Percentiles rank a stretch among this genome's conserved stretches.
These are phyloP conservation scores for Hipparchia sbordonii DNA, from an alignment of 2,888 invertebrate genomes.

Conservation along the genomic window DNA sequence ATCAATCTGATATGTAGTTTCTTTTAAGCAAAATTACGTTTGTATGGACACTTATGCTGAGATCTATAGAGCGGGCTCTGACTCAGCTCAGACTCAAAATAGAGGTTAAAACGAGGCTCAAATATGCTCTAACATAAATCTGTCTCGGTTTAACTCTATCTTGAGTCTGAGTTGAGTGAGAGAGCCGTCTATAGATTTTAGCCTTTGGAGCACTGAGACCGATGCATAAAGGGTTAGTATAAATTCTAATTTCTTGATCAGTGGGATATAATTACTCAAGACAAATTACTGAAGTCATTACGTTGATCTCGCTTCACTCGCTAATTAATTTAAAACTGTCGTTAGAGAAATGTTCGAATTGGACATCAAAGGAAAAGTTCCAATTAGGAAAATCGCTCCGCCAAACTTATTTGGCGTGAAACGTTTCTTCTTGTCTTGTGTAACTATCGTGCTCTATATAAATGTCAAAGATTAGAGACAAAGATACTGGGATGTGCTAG, in stretches of 20 bases:
- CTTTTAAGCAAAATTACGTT: too few relatives aligned
- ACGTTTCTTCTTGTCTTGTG: constrained; percentile 14
- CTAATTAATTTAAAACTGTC: constrained; percentile 24
- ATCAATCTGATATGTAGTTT: too few relatives aligned
- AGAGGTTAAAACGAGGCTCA: too few relatives aligned
- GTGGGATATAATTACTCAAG: not conserved
- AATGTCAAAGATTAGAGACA: constrained; percentile 13
- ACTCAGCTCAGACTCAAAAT: too few relatives aligned
- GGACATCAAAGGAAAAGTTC: constrained; percentile 34
- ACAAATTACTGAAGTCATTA: constrained; percentile 12
- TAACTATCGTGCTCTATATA: not conserved
- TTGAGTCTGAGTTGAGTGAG: too few relatives aligned
- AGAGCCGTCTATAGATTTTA: too few relatives aligned
- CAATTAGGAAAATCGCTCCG: constrained; percentile 47
- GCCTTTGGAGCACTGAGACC: too few relatives aligned
- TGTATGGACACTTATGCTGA: too few relatives aligned
- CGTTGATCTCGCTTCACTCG: constrained; percentile 3
- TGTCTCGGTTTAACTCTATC: too few relatives aligned
- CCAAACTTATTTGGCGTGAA: constrained; percentile 43
- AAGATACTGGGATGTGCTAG: not conserved
- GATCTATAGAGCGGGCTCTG: too few relatives aligned
- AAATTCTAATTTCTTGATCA: not conserved
- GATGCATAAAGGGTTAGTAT: too few relatives aligned
- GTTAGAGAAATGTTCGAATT: constrained; percentile 27
- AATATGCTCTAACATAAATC: too few relatives aligned